Base-by-base conservation (phyloP, 2,113 vertebrate genomes). In the Circaetus cinerascens region DNA sequence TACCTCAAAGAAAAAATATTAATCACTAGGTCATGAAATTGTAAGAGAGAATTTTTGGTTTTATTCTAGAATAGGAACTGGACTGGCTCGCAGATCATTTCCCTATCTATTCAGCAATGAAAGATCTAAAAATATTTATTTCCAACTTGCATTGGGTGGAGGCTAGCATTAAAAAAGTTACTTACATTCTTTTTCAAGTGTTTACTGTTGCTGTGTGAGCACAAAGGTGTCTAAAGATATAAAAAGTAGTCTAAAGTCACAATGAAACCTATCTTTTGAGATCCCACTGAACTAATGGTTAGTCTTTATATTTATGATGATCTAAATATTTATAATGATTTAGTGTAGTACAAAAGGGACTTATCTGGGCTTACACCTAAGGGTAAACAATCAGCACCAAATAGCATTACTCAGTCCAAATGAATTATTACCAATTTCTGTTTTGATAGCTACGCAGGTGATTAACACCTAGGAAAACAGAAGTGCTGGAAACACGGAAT, bases 341-440 rank as follows among this genome's bases (percentile, higher is more conserved):
- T 60, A 62, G 3, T 51, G 16, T 68, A 43, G 21, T 89, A 34
- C 23, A 63, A 36, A 80, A 79, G 63, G 19, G 19, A 18, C 12
- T 56, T 84, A 43, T 18, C 22, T 56, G 27, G 34, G 38, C 90
- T 96, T 78, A 71, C 38, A 90, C n/a, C 19, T 64, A 23, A 10
- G 21, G 25, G 48, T 62, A 38, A 96, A 71, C 57, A 88, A 79
- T 76, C 67, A 48, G 51, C 50, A 77, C 36, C 13, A 95, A 80
- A 94, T 36, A 90, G 43, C 25, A 74, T 86, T 88, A 77, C 26
- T 78, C 81, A 86, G 40, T 55, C 25, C 57, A 94, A 68, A 88
- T 38, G 16, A 95, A 74, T 88, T 93, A 84, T 76, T 59, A 95
- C 93, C 46, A 71, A 22, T 86, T 90, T 97, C 84, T 74, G 36